phyloP scores from a whole-genome alignment of 2,888 invertebrate species.

The Cosmia trapezina region DNA sequence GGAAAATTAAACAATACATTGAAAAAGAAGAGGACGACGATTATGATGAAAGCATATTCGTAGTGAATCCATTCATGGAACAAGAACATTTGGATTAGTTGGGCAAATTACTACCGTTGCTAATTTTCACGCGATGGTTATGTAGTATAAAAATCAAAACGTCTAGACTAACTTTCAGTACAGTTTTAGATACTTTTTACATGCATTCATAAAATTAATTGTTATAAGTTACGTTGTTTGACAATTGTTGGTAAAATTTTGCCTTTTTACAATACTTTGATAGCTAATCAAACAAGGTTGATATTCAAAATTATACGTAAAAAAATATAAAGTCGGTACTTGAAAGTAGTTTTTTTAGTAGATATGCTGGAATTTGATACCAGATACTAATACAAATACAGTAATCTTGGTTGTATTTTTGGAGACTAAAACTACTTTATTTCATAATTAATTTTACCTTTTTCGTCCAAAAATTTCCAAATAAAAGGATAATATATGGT shows the following conservation, averaged over 20 bases:
- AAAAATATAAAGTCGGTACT: too few species aligned
- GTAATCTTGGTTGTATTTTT: accelerated
- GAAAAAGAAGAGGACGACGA: too few species aligned
- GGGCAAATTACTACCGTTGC: slow-evolving; percentile 24
- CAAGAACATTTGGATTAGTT: slow-evolving; percentile 20
- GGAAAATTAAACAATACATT: background rate
- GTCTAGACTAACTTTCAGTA: slow-evolving; percentile 41
- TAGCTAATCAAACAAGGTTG: background rate
- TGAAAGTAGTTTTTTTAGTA: accelerated
- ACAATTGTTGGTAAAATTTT: background rate
- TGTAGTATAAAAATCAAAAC: slow-evolving; percentile 26
- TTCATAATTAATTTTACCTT: background rate
- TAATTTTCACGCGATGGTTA: slow-evolving; percentile 46
- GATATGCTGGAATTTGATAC: background rate
- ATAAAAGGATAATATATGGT: slow-evolving; percentile 22
- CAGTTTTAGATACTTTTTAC: slow-evolving; percentile 40
- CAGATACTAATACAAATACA: background rate
- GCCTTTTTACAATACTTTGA: background rate
- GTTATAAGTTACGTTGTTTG: background rate
- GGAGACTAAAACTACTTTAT: accelerated
- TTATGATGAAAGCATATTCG: background rate
- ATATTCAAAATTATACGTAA: background rate
- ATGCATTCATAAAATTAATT: slow-evolving; percentile 23
- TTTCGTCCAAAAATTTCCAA: background rate
- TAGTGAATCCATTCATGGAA: slow-evolving; percentile 5